phyloP scores from a whole-genome alignment of 2,113 vertebrate species.

The Apus apus region DNA sequence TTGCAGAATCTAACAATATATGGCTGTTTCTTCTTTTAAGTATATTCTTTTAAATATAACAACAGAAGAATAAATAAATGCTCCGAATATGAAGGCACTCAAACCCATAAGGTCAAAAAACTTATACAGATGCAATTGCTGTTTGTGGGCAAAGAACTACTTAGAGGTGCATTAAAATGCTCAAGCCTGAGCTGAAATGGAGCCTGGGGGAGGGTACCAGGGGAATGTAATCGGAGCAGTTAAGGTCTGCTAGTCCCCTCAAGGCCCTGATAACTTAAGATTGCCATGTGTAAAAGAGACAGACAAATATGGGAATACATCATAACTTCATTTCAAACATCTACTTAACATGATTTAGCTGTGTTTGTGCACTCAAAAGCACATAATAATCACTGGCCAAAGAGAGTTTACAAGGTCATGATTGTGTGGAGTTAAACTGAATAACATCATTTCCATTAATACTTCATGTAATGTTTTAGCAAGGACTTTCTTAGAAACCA shows the following conservation, averaged over 20 bases:
- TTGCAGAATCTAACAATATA: background rate
- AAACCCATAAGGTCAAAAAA: background rate
- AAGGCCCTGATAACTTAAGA: background rate
- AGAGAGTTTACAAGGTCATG: background rate
- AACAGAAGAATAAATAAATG: background rate
- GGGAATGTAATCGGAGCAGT: background rate
- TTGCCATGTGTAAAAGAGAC: background rate
- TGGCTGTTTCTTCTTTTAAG: background rate
- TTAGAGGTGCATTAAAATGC: background rate
- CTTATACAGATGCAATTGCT: background rate
- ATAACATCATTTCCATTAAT: background rate
- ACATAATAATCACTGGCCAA: background rate
- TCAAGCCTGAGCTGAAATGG: background rate
- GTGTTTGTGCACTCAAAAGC: background rate
- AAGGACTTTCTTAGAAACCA: background rate
- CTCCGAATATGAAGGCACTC: background rate
- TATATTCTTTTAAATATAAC: background rate
- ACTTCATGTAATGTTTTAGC: background rate
- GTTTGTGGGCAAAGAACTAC: background rate
- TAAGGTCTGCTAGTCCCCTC: background rate
- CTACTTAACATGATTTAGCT: background rate
- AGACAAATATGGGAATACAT: background rate
- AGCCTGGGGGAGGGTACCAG: background rate
- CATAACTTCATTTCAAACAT: background rate
- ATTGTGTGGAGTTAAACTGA: background rate